A percentile compares a stretch with the other conserved stretches of the same genome.
Evolutionary conservation across 2,888 invertebrate genomes (phyloP).

Genomic region (Augochlorella aurata): DNA sequence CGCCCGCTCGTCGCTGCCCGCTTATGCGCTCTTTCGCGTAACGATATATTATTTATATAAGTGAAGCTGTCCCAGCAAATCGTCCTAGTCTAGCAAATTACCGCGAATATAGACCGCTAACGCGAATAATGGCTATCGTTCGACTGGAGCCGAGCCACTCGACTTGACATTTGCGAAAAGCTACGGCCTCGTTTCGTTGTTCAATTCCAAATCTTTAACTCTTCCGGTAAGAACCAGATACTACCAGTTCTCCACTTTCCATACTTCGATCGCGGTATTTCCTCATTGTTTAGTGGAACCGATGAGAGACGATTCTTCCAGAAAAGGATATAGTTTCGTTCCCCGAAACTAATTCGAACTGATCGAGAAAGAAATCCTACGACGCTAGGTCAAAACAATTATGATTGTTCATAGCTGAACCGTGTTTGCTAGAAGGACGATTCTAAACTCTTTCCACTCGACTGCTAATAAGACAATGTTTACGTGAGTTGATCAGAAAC

Average conservation of each 20-base stretch:
- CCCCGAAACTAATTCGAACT: too few species aligned
- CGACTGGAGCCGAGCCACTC: not conserved
- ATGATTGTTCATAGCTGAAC: not conserved
- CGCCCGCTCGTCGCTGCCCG: slow-evolving; percentile 9
- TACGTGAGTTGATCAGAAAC: too few species aligned
- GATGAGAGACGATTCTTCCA: not conserved
- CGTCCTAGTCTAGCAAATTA: slow-evolving; percentile 65
- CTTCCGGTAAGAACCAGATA: not conserved
- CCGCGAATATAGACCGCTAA: slow-evolving; percentile 53
- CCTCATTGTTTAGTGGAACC: too few species aligned
- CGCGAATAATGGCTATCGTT: slow-evolving; percentile 49
- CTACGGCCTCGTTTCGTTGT: not conserved
- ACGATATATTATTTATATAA: slow-evolving; percentile 72
- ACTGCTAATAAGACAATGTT: not conserved
- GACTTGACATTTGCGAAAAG: slow-evolving; percentile 18
- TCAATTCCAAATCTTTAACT: not conserved
- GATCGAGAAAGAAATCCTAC: too few species aligned
- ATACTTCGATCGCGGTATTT: not conserved
- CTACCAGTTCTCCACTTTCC: not conserved
- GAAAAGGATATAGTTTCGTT: not conserved
- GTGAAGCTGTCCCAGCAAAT: slow-evolving; percentile 64
- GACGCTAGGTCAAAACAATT: not conserved
- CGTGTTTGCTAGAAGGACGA: not conserved
- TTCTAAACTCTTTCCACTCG: not conserved
- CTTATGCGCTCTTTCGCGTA: slow-evolving; percentile 62